Evolutionary conservation across 2,888 invertebrate species (phyloP), one percentile per base, ranked within the genome.

Genomic region (Ichneumoninae sp.): DNA sequence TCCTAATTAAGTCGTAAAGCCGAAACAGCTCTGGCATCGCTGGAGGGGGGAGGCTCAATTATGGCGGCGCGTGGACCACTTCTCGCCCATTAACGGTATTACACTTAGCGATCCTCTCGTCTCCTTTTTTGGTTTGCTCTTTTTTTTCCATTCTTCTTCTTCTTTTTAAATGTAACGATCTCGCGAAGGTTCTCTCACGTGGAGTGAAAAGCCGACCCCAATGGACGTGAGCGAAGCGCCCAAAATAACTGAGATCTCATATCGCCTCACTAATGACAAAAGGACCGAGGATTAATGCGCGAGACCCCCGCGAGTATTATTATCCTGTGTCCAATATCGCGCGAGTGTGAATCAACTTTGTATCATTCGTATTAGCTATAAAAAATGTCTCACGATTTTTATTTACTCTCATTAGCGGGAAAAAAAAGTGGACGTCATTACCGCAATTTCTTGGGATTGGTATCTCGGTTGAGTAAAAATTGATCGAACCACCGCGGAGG

Each of bases 1-100:
- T 84, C 77, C 83, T 77, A 84, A 84, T 84, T 84, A 81, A 84
- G 81, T 84, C 81, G 77, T 84, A 84, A 81, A 77, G 50, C 65
- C 73, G 69, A 81, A 63, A 68, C 44, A 63, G 68, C 76, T 57
- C 68, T 81, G 68, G 81, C 57, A 73, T 84, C 83, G 54, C 74
- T 74, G 73, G 71, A 60, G 76, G 30, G 30, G 73, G 66, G 33
- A 44, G 73, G 76, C 63, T 83, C 83, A 81, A 84, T 84, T 81
- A 81, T 84, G 83, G 76, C 50, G 52, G 80, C 75, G 71, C 63
- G 77, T 81, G 83, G 77, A 84, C 83, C 83, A 84, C 81, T 84
- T 84, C 73, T 81, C 81, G 69, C 71, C 83, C 83, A 84, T 84
- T 81, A 84, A 84, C 76, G 83, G 71, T 77, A 77, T 81, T 76